Base-by-base conservation (phyloP, 2,888 invertebrate species). In the Conops quadrifasciatus region DNA sequence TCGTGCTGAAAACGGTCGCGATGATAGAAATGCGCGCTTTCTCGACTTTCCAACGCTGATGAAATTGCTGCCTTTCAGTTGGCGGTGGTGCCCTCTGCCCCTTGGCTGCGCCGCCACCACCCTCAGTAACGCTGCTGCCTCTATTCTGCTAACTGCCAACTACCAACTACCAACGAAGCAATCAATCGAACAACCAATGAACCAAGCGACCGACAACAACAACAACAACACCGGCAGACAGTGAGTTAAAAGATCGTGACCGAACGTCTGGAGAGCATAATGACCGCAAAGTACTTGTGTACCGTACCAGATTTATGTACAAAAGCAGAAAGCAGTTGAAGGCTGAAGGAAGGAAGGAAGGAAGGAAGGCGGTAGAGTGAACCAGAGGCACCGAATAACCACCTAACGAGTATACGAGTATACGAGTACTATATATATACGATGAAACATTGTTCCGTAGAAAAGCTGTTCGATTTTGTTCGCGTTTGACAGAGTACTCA, bases 221-320 rank as follows among this genome's bases (percentile, higher is more conserved):
- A 45, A 69, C 68, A 71, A 72, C 72, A 51, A 9, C 58, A 19
- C 16, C 63, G 28, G 64, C 59, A 78, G 80, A 81, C 79, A 80
- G 79, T 81, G 79, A 81, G 81, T 81, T 82, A 80, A 80, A 78
- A 84, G 84, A 84, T 84, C 84, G 84, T 84, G 84, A 84, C 84
- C 84, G 84, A 84, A 80, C 84, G 85, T 84, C 85, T 83, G 82
- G 84, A 84, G 84, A 84, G 84, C 85, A 84, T 85, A 84, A 84
- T 84, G 84, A 84, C 84, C 85, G 84, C 81, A 83, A 81, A 82
- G 82, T 80, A 82, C 66, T 70, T 76, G 75, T 73, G 53, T 53
- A 66, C 67, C 67, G 65, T 53, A 53, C 67, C 67, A 67, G 58
- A 47, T 47, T 58, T 15, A 43, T n/a, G 36, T 36, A 56, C 19